Base-by-base conservation (phyloP, 2,888 invertebrate species). In the Cataglyphis altisquamis region DNA sequence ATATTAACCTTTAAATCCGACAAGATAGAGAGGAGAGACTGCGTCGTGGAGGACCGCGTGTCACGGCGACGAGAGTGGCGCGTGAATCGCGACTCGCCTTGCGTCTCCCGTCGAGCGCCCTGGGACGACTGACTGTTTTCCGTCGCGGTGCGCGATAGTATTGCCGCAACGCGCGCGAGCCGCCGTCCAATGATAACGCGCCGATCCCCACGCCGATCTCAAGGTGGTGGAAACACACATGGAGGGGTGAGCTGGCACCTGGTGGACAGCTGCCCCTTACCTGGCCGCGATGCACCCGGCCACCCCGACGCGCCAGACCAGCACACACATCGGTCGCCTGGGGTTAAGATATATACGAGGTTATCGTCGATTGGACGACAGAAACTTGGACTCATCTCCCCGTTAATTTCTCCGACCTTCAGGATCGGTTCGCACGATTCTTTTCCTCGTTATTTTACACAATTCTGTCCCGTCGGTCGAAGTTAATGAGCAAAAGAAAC, bases 241-340 rank as follows among this genome's bases (percentile, higher is more conserved):
- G 81, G 87, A 73, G 89, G 90, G 90, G 83, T 64, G 68, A 84
- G 1, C 62, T 88, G 92, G 93, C 94, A 94, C 94, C 94, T 94
- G 94, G 94, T 93, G 93, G 92, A 93, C 94, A 94, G 94, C 94
- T 94, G 94, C 93, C 92, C 91, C 92, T 93, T 93, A 93, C 93
- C 92, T 92, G 93, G 87, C 87, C 84, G 48, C 88, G 89, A 88
- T 86, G 91, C 93, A 93, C 93, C 92, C 90, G 92, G 92, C 92
- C 92, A 90, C 90, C 92, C 89, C 90, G 88, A 87, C 82, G 88
- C 84, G 64, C 64, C 18, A 41, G 84, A 68, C 78, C 84, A 84
- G 63, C 78, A 62, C 72, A 66, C 72, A 86, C 80, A 75, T 68
- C 84, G 74, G 74, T 55, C 67, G 70, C 75, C 84, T 83, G 83